phyloP scores from a whole-genome alignment of 2,797 vertebrate species.

The Gastrophryne carolinensis region DNA sequence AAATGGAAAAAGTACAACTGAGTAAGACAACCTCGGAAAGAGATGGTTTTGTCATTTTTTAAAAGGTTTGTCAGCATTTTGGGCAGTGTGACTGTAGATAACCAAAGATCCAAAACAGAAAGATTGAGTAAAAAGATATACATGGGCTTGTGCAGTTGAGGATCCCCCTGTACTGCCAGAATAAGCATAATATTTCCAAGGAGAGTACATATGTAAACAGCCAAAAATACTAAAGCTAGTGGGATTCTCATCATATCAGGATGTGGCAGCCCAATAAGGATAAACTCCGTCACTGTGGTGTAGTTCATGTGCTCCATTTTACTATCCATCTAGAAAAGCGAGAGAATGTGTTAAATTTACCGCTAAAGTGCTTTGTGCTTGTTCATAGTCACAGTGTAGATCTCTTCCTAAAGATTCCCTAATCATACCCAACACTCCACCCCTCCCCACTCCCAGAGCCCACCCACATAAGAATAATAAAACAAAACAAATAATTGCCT shows the following conservation, averaged over 20 bases:
- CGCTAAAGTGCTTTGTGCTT: neutral
- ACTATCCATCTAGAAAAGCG: neutral
- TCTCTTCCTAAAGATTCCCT: no score
- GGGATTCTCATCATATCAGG: constrained; percentile 6
- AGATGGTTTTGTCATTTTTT: constrained; percentile 57
- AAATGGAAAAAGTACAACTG: constrained; percentile 60
- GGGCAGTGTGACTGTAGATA: constrained; percentile 57
- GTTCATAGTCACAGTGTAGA: no score
- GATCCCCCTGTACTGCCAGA: constrained; percentile 34
- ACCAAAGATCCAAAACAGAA: constrained; percentile 60
- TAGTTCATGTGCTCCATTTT: neutral
- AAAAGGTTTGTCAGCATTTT: constrained; percentile 56
- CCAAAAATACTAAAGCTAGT: constrained; percentile 56
- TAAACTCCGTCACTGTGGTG: constrained; percentile 32
- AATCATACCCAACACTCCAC: no score
- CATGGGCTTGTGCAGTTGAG: constrained; percentile 54
- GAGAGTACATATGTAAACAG: constrained; percentile 48
- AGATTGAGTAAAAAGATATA: constrained; percentile 61
- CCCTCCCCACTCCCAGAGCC: no score
- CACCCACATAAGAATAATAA: no score
- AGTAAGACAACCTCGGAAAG: constrained; percentile 54
- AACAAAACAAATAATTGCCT: no score
- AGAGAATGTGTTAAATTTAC: neutral
- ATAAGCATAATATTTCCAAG: constrained; percentile 56
- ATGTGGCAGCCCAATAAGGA: constrained; percentile 44